Evolutionary conservation across 2,113 vertebrate species (phyloP), one percentile per base, ranked within the genome.

Genomic region (Chaetodon auriga): DNA sequence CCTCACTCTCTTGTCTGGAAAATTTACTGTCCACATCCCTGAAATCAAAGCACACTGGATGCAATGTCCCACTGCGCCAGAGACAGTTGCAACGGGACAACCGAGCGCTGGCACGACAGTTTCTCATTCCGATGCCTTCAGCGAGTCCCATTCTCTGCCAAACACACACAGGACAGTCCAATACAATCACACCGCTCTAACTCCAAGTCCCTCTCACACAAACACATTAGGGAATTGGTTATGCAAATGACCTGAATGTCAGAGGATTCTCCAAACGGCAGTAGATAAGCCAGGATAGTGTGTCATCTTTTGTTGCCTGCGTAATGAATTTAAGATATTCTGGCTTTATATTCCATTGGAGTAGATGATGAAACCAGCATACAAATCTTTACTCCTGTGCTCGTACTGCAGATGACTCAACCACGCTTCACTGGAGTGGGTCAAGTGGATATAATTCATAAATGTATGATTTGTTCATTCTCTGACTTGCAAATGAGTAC

Each of bases 361-460:
- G 35, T 30, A 5, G 19, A 72, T 51, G 35, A 75, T 60, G 4
- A 68, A 68, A 79, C 35, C 16, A 45, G 35, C 7, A 0, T 9
- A 75, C 43, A 60, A 73, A 65, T 87, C 73, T 68, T 71, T 68
- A 61, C 30, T 21, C 61, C 61, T 54, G 68, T 12, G 60, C 65
- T 84, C 41, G 16, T 36, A 35, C 18, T 35, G 46, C 41, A 48
- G 19, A 64, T 64, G 68, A 73, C 61, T 63, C 66, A 71, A 63
- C 65, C 58, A 19, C 5, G 30, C 61, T 60, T 58, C 66, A 70
- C 35, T 49, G 51, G 55, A 77, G 30, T 49, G 54, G 41, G 48
- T 75, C 81, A 81, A 70, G 51, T 62, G 49, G 65, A 81, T 89
- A 69, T 83, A 77, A 62, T 48, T 89, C 15, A 89, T 54, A 45